Percentiles rank a stretch among this genome's conserved stretches.
Evolutionary conservation across 37 sponge, comb jelly and placozoan genomes (phyloP).

Genomic region (Oscarella lobularis): DNA sequence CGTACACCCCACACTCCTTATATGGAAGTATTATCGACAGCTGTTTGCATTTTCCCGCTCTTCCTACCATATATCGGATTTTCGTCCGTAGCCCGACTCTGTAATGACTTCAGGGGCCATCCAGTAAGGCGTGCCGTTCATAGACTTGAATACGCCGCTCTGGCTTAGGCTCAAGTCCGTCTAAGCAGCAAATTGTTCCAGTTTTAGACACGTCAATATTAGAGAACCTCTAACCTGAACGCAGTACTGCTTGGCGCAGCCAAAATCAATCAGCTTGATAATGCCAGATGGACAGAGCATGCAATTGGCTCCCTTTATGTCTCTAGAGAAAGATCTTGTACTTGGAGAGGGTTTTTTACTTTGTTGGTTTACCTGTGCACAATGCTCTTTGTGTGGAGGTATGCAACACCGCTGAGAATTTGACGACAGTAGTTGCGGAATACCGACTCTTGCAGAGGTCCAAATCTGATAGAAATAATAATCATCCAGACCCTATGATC

Average conservation of each 20-base stretch:
- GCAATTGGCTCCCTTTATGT: constrained; percentile 84
- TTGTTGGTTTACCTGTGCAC: constrained; percentile 52
- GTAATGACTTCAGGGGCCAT: constrained; percentile 89
- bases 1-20: constrained; percentile 80
- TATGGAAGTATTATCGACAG: too few species aligned
- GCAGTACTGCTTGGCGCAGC: constrained; percentile 68
- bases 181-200: too few species aligned
- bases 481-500: background rate
- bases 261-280: constrained; percentile 89
- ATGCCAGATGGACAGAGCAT: constrained; percentile 66
- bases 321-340: constrained; percentile 21
- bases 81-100: constrained; percentile 57
- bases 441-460: constrained; percentile 39
- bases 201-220: too few species aligned
- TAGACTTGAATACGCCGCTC: constrained; percentile 44
- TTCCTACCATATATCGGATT: constrained; percentile 78
- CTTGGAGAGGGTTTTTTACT: background rate
- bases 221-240: background rate
- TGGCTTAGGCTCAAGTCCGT: background rate
- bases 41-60: too few species aligned
- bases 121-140: constrained; percentile 90
- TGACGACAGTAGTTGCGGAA: constrained; percentile 59
- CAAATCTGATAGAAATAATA: constrained; percentile 37
- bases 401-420: constrained; percentile 51
- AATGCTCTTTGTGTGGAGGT: constrained; percentile 66